A percentile compares a stretch with the other conserved stretches of the same genome.
Conservation (phyloP, 2,113 vertebrate genomes). For the Athene noctua region DNA sequence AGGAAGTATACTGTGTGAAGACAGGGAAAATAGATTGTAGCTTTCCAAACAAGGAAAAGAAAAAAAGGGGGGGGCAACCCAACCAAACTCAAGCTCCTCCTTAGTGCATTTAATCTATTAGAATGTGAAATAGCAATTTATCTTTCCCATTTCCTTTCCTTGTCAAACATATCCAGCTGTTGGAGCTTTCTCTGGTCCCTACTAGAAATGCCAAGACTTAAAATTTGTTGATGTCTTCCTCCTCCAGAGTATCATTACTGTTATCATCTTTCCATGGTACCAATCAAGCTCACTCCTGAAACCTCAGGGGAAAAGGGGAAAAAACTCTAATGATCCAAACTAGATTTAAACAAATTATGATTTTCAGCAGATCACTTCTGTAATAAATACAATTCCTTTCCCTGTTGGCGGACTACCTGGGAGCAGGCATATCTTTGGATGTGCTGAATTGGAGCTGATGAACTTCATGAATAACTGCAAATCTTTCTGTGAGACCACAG, state of each 20-base stretch:
- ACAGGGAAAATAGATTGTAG: slow-evolving; percentile 33
- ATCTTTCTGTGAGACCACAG: background rate
- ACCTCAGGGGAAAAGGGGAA: background rate
- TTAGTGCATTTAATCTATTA: slow-evolving; percentile 30
- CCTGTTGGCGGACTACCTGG: background rate
- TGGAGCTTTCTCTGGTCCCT: slow-evolving; percentile 32
- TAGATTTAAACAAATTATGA: background rate
- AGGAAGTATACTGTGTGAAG: slow-evolving; percentile 52
- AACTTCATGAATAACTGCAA: background rate
- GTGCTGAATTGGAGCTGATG: background rate
- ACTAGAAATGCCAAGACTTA: background rate
- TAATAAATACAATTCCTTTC: background rate
- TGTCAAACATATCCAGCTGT: slow-evolving; percentile 52
- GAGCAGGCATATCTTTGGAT: background rate
- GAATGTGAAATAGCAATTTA: slow-evolving; percentile 52
- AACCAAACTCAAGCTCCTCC: background rate
- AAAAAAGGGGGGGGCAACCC: background rate
- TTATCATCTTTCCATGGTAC: background rate
- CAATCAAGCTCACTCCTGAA: background rate
- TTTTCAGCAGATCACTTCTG: slow-evolving; percentile 4
- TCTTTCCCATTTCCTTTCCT: slow-evolving; percentile 54
- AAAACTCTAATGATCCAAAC: background rate
- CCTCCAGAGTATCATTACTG: background rate
- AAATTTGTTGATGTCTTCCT: background rate
- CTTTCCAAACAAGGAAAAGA: slow-evolving; percentile 33